phyloP scores from a whole-genome alignment of 2,888 invertebrate genomes.

The Pachycephus smyrnensis region DNA sequence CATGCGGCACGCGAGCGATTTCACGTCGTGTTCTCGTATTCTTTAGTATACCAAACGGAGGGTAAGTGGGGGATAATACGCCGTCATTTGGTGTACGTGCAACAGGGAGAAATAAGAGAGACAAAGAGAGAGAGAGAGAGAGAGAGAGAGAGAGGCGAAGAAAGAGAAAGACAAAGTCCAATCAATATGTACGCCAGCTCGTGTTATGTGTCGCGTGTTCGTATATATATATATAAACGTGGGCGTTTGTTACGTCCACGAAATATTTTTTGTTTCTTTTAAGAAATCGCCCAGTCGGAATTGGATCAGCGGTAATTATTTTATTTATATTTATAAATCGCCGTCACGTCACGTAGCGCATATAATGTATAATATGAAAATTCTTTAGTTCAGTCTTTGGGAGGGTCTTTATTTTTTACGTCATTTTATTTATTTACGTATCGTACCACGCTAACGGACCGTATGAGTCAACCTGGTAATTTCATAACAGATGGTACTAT shows the following conservation, averaged over 20 bases:
- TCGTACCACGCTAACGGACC: too few species aligned
- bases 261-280: neutral
- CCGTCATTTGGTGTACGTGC: constrained; percentile 57
- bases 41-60: constrained; percentile 32
- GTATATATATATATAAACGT: neutral
- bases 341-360: constrained; percentile 29
- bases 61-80: constrained; percentile 58
- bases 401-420: too few species aligned
- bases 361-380: too few species aligned
- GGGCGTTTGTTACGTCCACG: neutral
- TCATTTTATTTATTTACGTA: too few species aligned
- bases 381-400: too few species aligned
- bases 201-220: too few species aligned
- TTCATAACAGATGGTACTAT: too few species aligned
- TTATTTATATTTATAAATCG: constrained; percentile 30
- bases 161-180: constrained; percentile 26
- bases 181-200: constrained; percentile 31
- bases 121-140: too few species aligned
- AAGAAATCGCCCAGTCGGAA: neutral
- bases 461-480: too few species aligned
- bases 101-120: constrained; percentile 50
- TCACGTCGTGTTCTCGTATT: constrained; percentile 52
- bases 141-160: too few species aligned
- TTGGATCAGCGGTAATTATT: constrained; percentile 13
- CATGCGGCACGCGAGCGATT: constrained; percentile 62